Base-by-base conservation (phyloP, 1,140 invertebrate genomes). In the Procambarus virginalis region DNA sequence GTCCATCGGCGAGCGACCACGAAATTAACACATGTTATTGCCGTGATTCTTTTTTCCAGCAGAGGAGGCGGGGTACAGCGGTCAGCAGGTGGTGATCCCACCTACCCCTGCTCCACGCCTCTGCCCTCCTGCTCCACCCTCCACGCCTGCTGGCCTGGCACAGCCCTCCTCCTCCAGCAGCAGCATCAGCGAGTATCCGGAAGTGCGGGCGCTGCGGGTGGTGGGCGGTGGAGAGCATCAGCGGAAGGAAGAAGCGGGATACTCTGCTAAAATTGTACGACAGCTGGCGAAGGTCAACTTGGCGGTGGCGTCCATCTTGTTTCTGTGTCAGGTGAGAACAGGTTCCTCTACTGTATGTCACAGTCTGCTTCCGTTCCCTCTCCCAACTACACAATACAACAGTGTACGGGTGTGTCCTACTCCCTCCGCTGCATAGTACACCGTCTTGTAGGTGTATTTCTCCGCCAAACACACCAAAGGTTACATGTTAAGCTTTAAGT, bases 231-330 rank as follows among this genome's bases (percentile, higher is more conserved):
- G 76, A n/a, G 58, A 17, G 51, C 55, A n/a, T 45, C 5, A n/a
- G 55, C 9, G 34, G 55, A 22, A 17, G 4, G 6, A 64, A 49
- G 45, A 34, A 12, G 83, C 17, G 2, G 68, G 20, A 14, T 75
- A 84, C 45, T 34, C 83, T 4, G 34, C 46, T 17, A 78, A 86
- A 22, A 86, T 55, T 1, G 22, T 79, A 0, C 51, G 84, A 2
- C 75, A 78, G 76, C 84, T 86, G 34, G 75, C 84, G 6, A 60
- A n/a, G 45, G 55, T 86, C 22, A 86, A 64, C 45, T 34, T 86
- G 34, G 76, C 77, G 14, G n/a, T 86, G 75, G 51, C 84, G 2
- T n/a, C 51, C 9, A 46, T 86, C 34, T n/a, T 86, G 22, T 86
- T 86, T 48, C n/a, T 86, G 46, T 78, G 75, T n/a, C 84, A 78